Evolutionary conservation across 2,797 vertebrate species (phyloP).

Genomic region (Coendou prehensilis): DNA sequence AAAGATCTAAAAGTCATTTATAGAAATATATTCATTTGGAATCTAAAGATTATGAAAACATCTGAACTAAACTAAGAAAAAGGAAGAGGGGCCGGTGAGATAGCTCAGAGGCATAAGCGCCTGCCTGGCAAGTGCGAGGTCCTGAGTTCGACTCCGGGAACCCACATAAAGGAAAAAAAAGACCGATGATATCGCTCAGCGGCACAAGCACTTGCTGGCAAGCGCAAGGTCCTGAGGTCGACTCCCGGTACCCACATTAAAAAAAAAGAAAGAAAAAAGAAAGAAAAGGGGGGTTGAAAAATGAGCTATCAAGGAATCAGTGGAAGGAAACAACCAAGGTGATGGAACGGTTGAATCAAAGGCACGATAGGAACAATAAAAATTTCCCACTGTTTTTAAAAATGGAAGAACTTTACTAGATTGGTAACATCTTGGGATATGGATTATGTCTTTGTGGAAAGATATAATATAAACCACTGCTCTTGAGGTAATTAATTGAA

Average conservation of each 20-base stretch:
- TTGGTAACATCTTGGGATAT: constrained; percentile 28
- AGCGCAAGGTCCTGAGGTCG: no score
- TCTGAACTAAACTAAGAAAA: background rate
- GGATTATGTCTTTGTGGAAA: constrained; percentile 21
- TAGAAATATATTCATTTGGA: constrained; percentile 3
- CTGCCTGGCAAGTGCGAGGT: no score
- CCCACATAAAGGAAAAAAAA: no score
- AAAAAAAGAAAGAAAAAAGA: no score
- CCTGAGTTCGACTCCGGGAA: no score
- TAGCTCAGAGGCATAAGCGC: no score
- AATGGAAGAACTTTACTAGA: background rate
- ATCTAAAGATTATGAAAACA: constrained; percentile 16
- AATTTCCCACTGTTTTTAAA: background rate
- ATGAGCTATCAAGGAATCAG: background rate
- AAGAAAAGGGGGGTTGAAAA: background rate
- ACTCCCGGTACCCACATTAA: no score
- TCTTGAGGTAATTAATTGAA: background rate
- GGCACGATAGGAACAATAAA: background rate
- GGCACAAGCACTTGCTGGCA: no score
- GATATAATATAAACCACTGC: background rate
- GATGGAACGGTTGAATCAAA: background rate
- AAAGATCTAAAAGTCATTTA: constrained; percentile 1
- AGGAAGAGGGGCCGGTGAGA: background rate
- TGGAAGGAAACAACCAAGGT: background rate
- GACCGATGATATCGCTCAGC: no score